Evolutionary conservation across 2,113 vertebrate species (phyloP), one percentile per base, ranked within the genome.

Genomic region (Gobius niger): DNA sequence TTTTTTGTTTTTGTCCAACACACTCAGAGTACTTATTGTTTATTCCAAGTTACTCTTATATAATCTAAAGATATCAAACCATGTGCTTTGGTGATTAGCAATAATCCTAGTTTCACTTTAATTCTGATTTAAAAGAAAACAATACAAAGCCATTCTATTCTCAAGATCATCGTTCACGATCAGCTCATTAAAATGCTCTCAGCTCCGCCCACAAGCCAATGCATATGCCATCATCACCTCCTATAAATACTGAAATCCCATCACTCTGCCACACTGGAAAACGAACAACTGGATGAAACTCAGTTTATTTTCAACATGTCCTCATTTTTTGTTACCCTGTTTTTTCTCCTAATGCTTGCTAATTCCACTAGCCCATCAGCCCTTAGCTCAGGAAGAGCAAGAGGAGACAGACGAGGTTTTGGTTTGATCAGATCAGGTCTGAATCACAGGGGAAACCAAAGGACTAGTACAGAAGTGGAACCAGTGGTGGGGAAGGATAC

Each of bases 241-340:
- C 85, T 91, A 93, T 93, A 93, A 91, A 92, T 85, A 78, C 88
- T 89, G 82, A 86, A 79, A 87, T 83, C 77, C 75, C 70, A 19
- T 54, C 66, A 72, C 73, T 53, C 68, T 76, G 72, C 60, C 54
- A 79, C 68, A 81, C 67, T 68, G 67, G 78, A 44, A 60, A 69
- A 70, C 14, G 14, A 56, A 12, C 51, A n/a, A 42, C 54, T 68
- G 59, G 64, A 86, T 84, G 73, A 80, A 66, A 49, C 42, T 73
- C 44, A 56, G 63, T 69, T 72, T 40, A 60, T 46, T 64, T 57
- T 47, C 15, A 73, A 7, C n/a, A 84, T 69, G 63, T 65, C 49
- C 18, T 64, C 72, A 40, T n/a, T 8, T 67, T 76, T 57, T 14
- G 60, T 52, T 49, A 41, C 54, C 9, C 47, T 81, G 1, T 42